Evolutionary conservation across 1,140 invertebrate species (phyloP), one percentile per base, ranked within the genome.

Genomic region (Drosophila watanabei): DNA sequence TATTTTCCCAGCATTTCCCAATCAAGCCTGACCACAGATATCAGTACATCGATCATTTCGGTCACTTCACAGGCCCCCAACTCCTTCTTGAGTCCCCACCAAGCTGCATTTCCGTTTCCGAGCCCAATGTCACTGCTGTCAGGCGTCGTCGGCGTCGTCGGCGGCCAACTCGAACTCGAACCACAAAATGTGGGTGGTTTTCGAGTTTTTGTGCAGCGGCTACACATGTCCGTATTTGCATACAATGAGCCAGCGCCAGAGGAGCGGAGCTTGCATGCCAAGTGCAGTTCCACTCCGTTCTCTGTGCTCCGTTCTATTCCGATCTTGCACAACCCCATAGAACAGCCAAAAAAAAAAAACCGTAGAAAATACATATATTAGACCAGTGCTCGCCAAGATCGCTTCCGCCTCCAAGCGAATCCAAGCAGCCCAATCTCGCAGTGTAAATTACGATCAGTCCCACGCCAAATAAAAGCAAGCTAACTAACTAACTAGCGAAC

Each of bases 51-150:
- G 66, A 75, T 81, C 81, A 82, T 78, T 45, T 54, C 18, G 41
- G 41, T 43, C 39, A 32, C 46, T 52, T 32, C 28, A 10, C 16
- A 20, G 4, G 13, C 7, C 18, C 7, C 18, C 33, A 39, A 39
- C 54, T 56, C 20, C 20, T 10, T 33, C 52, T 56, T 14, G 30
- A n/a, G 2, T 20, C 13, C 43, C 51, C 46, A 32, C 56, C 73
- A 75, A 82, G 79, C 79, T 69, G 87, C 86, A 86, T 89, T 90
- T 89, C 86, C 86, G 86, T 89, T 89, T 86, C 82, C 85, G 68
- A 82, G 79, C 71, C 71, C 86, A 89, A 89, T 89, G 86, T 89
- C 86, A 90, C 60, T 86, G 79, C 79, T 82, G 86, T 69, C 68
- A 69, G 49, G 48, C 49, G 37, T 16, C 20, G 28, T 10, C 64